phyloP scores from a whole-genome alignment of 2,888 invertebrate genomes.

The Gisinianus flammeolus region DNA sequence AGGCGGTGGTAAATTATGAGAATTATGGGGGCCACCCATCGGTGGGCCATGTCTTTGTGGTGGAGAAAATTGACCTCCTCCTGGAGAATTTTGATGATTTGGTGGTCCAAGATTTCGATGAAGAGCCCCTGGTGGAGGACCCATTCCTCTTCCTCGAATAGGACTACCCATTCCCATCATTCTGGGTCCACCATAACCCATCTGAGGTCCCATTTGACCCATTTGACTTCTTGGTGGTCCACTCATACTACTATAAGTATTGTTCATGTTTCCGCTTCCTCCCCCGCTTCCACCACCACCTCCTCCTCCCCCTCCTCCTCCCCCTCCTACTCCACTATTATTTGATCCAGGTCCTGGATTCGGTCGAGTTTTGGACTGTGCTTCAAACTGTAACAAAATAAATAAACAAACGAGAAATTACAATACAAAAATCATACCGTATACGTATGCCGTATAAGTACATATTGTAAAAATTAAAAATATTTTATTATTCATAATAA shows the following conservation, averaged over 20 bases:
- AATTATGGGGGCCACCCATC: conserved; percentile 63
- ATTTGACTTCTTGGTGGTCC: conserved; percentile 52
- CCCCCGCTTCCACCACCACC: conserved; percentile 43
- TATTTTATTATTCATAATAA: background rate
- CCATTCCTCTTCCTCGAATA: conserved; percentile 62
- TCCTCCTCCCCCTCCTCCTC: conserved; percentile 41
- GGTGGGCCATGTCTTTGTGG: conserved; percentile 64
- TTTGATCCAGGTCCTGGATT: conserved; percentile 70
- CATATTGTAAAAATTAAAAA: no score
- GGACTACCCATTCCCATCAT: conserved; percentile 52
- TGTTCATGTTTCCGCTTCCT: conserved; percentile 49
- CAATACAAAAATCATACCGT: no score
- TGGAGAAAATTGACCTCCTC: conserved; percentile 63
- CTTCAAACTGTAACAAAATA: conserved; percentile 72
- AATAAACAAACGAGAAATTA: no score
- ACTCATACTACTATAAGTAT: conserved; percentile 55
- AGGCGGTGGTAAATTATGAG: conserved; percentile 22
- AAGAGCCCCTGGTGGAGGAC: conserved; percentile 68
- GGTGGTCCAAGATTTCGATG: conserved; percentile 65
- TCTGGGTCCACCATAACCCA: conserved; percentile 62
- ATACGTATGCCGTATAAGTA: no score
- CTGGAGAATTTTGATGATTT: conserved; percentile 61
- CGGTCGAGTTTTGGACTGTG: conserved; percentile 87
- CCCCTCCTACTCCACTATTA: conserved; percentile 38
- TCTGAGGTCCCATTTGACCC: conserved; percentile 62